These are phyloP conservation scores for Pangasianodon gigas DNA, from an alignment of 2,113 vertebrate species.

Conservation along the genomic window DNA sequence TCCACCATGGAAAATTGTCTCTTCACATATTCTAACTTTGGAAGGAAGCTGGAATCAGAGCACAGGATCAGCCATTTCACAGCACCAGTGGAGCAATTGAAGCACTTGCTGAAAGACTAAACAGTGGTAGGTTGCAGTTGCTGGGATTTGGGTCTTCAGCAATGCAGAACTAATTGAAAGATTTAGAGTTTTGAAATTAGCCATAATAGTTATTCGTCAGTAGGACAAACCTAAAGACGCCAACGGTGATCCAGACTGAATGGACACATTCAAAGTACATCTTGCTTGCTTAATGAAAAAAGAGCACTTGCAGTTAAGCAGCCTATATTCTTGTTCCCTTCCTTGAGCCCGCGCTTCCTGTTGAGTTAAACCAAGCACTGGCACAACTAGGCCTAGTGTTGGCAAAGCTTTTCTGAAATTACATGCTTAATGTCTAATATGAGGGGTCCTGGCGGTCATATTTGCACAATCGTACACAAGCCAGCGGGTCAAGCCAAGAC, in stretches of 20 bases:
- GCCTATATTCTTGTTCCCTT: background rate
- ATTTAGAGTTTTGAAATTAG: background rate
- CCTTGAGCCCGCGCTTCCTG: slow-evolving; percentile 38
- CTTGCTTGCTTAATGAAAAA: slow-evolving; percentile 71
- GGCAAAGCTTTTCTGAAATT: slow-evolving; percentile 44
- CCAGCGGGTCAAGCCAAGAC: slow-evolving; percentile 22
- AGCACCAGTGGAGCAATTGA: background rate
- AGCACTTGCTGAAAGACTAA: background rate
- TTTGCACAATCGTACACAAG: slow-evolving; percentile 30
- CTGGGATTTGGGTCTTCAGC: background rate
- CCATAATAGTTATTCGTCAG: background rate
- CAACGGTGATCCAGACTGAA: background rate
- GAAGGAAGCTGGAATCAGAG: background rate
- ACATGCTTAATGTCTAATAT: slow-evolving; percentile 27
- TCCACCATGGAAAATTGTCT: background rate
- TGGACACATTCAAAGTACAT: slow-evolving; percentile 53
- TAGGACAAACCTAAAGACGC: background rate
- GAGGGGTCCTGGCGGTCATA: slow-evolving; percentile 37
- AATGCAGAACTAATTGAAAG: background rate
- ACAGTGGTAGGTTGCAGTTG: background rate
- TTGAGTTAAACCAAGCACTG: slow-evolving; percentile 33
- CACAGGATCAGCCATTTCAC: background rate
- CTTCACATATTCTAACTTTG: background rate
- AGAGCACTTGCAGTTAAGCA: slow-evolving; percentile 6
- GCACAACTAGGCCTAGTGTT: slow-evolving; percentile 18